Conservation (phyloP, 2,888 invertebrate species). For the Caenorhabditis drosophilae region DNA sequence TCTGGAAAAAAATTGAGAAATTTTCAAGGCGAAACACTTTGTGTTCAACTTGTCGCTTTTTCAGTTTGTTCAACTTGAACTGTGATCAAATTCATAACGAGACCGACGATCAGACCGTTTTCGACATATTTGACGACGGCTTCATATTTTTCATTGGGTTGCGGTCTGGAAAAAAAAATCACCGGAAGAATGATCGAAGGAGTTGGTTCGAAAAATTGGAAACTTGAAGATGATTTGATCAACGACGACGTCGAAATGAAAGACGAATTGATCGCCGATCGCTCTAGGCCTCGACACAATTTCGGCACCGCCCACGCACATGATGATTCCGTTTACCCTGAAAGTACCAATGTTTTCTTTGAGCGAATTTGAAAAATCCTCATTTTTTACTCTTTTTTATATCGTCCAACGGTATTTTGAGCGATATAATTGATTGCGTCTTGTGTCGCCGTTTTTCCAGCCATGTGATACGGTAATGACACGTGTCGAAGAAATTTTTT, state of each 20-base stretch:
- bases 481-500: slow-evolving; percentile 15
- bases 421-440: slow-evolving; percentile 29
- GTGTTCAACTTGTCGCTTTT: slow-evolving; percentile 10
- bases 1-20: slow-evolving; percentile 14
- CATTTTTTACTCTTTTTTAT: slow-evolving; percentile 23
- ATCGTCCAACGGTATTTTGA: slow-evolving; percentile 32
- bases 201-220: background rate
- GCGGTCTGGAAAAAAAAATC: slow-evolving; percentile 21
- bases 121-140: slow-evolving; percentile 27
- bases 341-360: background rate
- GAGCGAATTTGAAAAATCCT: background rate
- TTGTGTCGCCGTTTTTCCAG: slow-evolving; percentile 20
- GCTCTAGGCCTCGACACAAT: slow-evolving; percentile 19
- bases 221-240: slow-evolving; percentile 38
- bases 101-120: slow-evolving; percentile 26
- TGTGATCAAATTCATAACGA: slow-evolving; percentile 34
- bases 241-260: slow-evolving; percentile 24
- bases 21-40: background rate
- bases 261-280: slow-evolving; percentile 24
- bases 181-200: background rate
- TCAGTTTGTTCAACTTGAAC: slow-evolving; percentile 21
- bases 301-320: slow-evolving; percentile 25
- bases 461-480: slow-evolving; percentile 36
- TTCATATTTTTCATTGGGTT: slow-evolving; percentile 23
- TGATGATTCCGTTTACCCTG: slow-evolving; percentile 32